Conservation (phyloP, 2,113 vertebrate species). For the Phoxinus phoxinus region DNA sequence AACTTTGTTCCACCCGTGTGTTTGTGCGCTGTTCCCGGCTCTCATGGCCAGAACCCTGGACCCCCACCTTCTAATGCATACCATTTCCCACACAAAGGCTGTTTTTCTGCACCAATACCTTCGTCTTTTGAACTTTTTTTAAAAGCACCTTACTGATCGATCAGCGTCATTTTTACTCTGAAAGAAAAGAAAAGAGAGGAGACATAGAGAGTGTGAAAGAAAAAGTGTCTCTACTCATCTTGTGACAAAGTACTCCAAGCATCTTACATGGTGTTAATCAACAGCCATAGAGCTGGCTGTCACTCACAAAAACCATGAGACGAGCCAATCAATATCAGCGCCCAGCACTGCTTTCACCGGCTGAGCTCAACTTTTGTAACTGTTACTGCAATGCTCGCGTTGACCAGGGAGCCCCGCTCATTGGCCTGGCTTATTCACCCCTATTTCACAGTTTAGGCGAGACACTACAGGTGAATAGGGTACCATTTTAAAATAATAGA, state of each 20-base stretch:
- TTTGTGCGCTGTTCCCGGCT: conserved; percentile 5
- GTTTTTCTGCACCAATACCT: conserved; percentile 9
- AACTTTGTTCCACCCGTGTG: conserved; percentile 15
- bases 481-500: too few relatives aligned
- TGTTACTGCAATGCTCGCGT: not conserved
- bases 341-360: conserved; percentile 21
- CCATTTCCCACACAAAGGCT: conserved; percentile 29
- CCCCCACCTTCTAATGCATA: not conserved
- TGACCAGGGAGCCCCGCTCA: not conserved
- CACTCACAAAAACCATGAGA: conserved; percentile 36
- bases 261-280: conserved; percentile 43
- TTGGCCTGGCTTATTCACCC: not conserved
- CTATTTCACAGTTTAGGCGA: conserved; percentile 19
- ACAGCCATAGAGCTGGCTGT: conserved; percentile 36
- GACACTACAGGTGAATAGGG: too few relatives aligned
- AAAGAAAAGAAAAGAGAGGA: conserved; percentile 21
- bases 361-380: not conserved
- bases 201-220: conserved; percentile 14
- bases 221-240: conserved; percentile 20
- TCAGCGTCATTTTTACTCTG: conserved; percentile 9
- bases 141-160: conserved; percentile 22
- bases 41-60: not conserved
- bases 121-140: conserved; percentile 7
- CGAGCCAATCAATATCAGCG: conserved; percentile 15
- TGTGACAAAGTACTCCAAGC: conserved; percentile 39